These are phyloP conservation scores for Drosophila eugracilis DNA, from an alignment of 1,140 invertebrate species.

Conservation along the genomic window DNA sequence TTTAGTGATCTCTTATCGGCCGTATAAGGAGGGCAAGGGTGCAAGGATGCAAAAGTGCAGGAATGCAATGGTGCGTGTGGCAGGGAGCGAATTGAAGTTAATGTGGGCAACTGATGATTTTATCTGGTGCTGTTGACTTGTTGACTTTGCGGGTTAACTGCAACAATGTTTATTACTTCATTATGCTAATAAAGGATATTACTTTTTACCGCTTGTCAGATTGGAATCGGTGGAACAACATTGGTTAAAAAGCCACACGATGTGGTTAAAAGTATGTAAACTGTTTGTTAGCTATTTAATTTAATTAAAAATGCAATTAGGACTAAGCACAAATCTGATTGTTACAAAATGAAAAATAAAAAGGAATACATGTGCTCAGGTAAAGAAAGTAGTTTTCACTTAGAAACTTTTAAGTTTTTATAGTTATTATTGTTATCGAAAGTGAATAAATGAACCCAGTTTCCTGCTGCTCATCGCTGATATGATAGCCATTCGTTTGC, in stretches of 20 bases:
- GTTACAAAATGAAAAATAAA: too few relatives aligned
- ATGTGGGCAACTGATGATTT: conserved; percentile 76
- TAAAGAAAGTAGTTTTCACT: too few relatives aligned
- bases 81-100: conserved; percentile 32
- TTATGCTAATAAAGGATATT: conserved; percentile 80
- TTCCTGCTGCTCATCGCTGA: not conserved
- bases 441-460: not conserved
- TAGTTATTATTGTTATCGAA: too few relatives aligned
- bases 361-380: too few relatives aligned
- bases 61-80: conserved; percentile 13
- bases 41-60: not conserved
- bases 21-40: conserved; percentile 1
- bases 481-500: conserved; percentile 2
- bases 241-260: not conserved
- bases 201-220: conserved; percentile 52
- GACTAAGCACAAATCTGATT: not conserved
- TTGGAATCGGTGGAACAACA: not conserved
- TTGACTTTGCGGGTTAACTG: conserved; percentile 76
- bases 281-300: not conserved
- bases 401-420: not conserved
- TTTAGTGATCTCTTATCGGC: conserved; percentile 68
- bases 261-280: not conserved
- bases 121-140: conserved; percentile 78
- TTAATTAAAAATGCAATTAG: not conserved
- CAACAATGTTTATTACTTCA: conserved; percentile 79